phyloP scores from a whole-genome alignment of 2,113 vertebrate genomes.

The Mixornis gularis region DNA sequence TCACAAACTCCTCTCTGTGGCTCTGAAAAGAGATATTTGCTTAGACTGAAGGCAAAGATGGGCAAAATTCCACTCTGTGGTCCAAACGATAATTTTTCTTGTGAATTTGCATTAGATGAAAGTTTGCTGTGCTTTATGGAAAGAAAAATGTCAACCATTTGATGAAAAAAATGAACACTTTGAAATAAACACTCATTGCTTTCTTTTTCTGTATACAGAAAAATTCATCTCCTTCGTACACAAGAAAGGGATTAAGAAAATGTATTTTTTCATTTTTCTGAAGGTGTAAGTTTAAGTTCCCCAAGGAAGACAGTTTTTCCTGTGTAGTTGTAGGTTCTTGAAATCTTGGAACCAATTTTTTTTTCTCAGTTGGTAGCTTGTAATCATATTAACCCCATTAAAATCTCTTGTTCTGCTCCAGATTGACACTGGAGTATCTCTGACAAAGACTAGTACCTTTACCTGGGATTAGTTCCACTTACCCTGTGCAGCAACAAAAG shows the following conservation, averaged over 20 bases:
- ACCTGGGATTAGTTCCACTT: slow-evolving; percentile 46
- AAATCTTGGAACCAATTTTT: neutral
- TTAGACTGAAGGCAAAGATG: neutral
- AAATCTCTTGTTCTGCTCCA: neutral
- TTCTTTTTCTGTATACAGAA: neutral
- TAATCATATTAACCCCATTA: neutral
- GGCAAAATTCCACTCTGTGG: neutral
- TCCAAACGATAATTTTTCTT: neutral
- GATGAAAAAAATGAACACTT: neutral
- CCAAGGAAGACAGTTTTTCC: neutral
- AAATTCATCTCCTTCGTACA: neutral
- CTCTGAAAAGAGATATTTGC: neutral
- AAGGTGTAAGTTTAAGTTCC: neutral
- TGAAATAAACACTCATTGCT: neutral
- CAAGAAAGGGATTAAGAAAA: neutral
- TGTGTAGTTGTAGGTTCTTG: neutral
- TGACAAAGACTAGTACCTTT: neutral
- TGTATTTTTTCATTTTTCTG: neutral
- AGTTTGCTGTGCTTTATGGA: neutral
- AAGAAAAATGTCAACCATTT: neutral
- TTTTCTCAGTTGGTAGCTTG: neutral
- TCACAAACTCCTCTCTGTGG: neutral
- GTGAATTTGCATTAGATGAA: neutral
- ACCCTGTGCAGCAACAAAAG: slow-evolving; percentile 46
- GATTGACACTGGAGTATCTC: neutral